A percentile compares a stretch with the other conserved stretches of the same genome.
Evolutionary conservation across 2,888 invertebrate species (phyloP).

Genomic region (Didymodactylos carnosus): DNA sequence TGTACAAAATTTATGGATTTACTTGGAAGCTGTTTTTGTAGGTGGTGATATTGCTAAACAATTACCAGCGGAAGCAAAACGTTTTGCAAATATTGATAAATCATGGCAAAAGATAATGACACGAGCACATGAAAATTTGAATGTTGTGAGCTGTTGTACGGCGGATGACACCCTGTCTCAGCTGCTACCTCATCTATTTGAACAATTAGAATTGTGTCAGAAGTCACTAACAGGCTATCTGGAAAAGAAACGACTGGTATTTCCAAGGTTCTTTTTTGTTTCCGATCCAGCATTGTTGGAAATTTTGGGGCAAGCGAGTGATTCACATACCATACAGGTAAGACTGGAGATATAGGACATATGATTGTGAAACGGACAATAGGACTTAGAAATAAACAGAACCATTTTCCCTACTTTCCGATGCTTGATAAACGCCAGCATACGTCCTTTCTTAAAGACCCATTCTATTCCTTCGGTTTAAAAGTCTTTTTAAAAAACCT

Average conservation of each 20-base stretch:
- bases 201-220: conserved; percentile 83
- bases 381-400: not conserved
- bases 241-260: conserved; percentile 34
- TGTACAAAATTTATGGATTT: conserved; percentile 96
- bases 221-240: conserved; percentile 68
- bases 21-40: conserved; percentile 86
- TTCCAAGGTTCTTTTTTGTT: conserved; percentile 35
- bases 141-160: conserved; percentile 83
- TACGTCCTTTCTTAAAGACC: too few species aligned
- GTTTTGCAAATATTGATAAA: conserved; percentile 83
- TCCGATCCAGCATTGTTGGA: conserved; percentile 35
- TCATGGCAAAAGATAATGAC: conserved; percentile 87
- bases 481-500: too few species aligned
- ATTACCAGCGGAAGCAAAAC: conserved; percentile 43
- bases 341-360: too few species aligned
- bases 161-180: conserved; percentile 80
- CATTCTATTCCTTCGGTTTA: too few species aligned
- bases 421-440: not conserved
- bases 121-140: conserved; percentile 79
- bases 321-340: conserved; percentile 36
- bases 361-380: not conserved
- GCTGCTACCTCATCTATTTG: conserved; percentile 73
- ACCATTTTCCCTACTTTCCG: not conserved
- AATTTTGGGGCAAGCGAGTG: conserved; percentile 35
- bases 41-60: conserved; percentile 95